Evolutionary conservation across 2,113 vertebrate species (phyloP).

Genomic region (Trinectes maculatus): DNA sequence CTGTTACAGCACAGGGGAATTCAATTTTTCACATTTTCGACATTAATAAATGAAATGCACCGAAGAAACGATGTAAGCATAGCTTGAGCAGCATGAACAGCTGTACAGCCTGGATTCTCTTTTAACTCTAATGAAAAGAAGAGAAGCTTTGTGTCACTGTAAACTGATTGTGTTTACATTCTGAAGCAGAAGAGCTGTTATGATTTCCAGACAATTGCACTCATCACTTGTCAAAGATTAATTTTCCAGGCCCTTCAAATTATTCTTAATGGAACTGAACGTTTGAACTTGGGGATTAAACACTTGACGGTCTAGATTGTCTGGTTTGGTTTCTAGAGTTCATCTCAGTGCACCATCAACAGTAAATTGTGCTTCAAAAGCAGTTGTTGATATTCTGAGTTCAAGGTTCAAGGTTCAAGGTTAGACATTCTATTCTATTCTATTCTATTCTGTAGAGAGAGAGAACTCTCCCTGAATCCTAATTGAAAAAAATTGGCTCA

Average conservation of each 20-base stretch:
- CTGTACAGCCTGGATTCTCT: neutral
- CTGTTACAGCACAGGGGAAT: neutral
- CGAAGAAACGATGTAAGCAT: neutral
- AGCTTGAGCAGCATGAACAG: neutral
- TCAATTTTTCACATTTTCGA: neutral
- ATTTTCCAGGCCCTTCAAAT: constrained; percentile 11
- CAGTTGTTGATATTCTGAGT: too few relatives aligned
- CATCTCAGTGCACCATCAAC: neutral
- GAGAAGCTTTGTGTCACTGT: constrained; percentile 5
- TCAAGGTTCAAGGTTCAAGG: too few relatives aligned
- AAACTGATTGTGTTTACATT: constrained; percentile 19
- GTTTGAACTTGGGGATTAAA: neutral
- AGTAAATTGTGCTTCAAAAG: too few relatives aligned
- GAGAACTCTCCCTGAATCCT: constrained; percentile 5
- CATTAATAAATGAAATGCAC: neutral
- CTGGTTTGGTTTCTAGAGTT: neutral
- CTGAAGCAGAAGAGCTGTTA: neutral
- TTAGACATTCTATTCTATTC: too few relatives aligned
- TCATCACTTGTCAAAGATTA: constrained; percentile 5
- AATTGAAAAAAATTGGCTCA: constrained; percentile 4
- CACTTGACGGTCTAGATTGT: constrained; percentile 1
- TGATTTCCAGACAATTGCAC: neutral
- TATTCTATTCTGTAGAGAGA: too few relatives aligned
- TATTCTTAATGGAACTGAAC: constrained; percentile 13
- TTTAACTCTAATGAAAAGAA: constrained; percentile 19